Evolutionary conservation across 2,797 vertebrate species (phyloP), one percentile per base, ranked within the genome.

Genomic region (Amniataba percoides): DNA sequence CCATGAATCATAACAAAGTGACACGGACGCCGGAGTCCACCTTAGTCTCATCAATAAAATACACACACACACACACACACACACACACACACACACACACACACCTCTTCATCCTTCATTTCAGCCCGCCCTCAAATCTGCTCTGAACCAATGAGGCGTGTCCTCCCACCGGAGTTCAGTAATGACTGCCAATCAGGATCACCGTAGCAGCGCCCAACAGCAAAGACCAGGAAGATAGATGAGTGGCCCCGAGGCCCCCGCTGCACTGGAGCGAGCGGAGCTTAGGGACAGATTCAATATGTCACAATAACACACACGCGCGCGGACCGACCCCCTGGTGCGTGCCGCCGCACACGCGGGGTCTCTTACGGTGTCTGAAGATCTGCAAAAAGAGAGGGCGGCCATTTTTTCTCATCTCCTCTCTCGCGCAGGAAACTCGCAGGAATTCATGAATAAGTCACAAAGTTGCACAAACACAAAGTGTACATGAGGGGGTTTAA

Each of bases 181-280:
- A 89, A 93, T 86, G 91, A 91, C 89, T 87, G 93, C 92, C 91
- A 92, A 93, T 94, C 92, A 91, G 87, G 71, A 88, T 88, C 85
- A 83, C 43, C 3, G 52, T 84, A 69, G 81, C 84, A 34, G 53
- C 71, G 81, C 81, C 89, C 80, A 81, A 46, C 86, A 87, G 88
- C 84, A 31, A 73, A 77, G 71, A 80, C 78, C 69, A 52, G 72
- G 52, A 92, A 90, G 92, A 94, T 79, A 85, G 81, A 94, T 92
- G 88, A 90, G 72, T 84, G 78, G 78, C 85, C 90, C 76, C 7
- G 39, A 77, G 89, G 90, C 68, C 72, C 57, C 77, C 3, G 42
- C 80, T 83, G 87, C 75, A 82, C 66, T 85, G 74, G 79, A 87
- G 87, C 84, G 61, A 77, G 78, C 76, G 78, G 74, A 90, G 83